phyloP scores from a whole-genome alignment of 2,888 invertebrate species.

The Pelosia muscerda region DNA sequence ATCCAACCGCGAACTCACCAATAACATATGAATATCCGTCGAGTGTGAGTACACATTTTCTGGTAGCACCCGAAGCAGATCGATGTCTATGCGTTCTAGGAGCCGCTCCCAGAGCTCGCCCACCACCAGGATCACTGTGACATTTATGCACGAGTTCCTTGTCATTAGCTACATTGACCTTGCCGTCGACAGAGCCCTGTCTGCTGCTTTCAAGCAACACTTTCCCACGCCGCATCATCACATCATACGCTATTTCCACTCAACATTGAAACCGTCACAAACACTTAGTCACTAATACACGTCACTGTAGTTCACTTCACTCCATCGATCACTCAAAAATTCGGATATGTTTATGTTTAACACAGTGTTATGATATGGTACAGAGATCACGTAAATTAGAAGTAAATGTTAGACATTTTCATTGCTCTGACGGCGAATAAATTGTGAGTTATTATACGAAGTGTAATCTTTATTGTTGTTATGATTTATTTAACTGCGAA shows the following conservation, averaged over 20 bases:
- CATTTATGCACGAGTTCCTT: slow-evolving; percentile 90
- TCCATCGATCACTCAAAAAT: slow-evolving; percentile 52
- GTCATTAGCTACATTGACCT: slow-evolving; percentile 71
- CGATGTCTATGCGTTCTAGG: slow-evolving; percentile 77
- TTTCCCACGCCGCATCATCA: slow-evolving; percentile 83
- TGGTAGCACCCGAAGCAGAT: slow-evolving; percentile 87
- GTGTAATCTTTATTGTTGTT: slow-evolving; percentile 41
- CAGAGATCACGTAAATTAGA: slow-evolving; percentile 59
- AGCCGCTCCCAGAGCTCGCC: slow-evolving; percentile 74
- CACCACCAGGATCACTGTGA: slow-evolving; percentile 89
- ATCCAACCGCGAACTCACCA: slow-evolving; percentile 87
- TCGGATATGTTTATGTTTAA: slow-evolving; percentile 64
- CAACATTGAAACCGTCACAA: slow-evolving; percentile 47
- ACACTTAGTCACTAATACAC: slow-evolving; percentile 42
- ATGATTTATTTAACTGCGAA: slow-evolving; percentile 29
- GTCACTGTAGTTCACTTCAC: slow-evolving; percentile 41
- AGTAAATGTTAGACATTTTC: slow-evolving; percentile 62
- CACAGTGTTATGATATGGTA: slow-evolving; percentile 68
- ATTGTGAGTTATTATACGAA: slow-evolving; percentile 56
- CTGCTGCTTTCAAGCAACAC: slow-evolving; percentile 81
- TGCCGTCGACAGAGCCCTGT: slow-evolving; percentile 82
- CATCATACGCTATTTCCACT: slow-evolving; percentile 79
- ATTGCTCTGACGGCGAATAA: slow-evolving; percentile 63
- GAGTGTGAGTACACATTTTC: slow-evolving; percentile 93
- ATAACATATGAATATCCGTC: slow-evolving; percentile 96